Evolutionary conservation across 2,797 vertebrate species (phyloP), one percentile per base, ranked within the genome.

Genomic region (Florisuga fusca): DNA sequence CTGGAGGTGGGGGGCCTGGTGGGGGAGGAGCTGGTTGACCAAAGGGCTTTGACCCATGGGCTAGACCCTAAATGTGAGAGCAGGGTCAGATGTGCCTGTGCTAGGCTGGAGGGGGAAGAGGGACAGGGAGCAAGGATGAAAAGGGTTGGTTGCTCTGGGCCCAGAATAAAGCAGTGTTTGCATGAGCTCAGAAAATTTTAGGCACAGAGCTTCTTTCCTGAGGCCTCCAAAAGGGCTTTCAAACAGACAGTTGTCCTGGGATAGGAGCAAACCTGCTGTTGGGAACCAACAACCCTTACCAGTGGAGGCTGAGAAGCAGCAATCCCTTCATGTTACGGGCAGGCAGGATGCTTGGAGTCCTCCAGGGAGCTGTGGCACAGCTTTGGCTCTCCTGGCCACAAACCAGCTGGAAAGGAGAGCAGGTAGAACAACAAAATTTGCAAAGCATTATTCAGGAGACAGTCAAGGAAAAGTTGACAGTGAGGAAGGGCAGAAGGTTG

Each of bases 231-330:
- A 83, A 68, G 41, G 17, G 1, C 27, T 73, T 85, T 48, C 4
- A 3, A 16, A 62, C 33, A 9, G 9, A 33, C 12, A 55, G 66
- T 41, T 78, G 43, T 61, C 36, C 7, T 26, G 50, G 26, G n/a
- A 12, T 23, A 23, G 50, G 55, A 33, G 27, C 2, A 41, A 26
- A 51, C n/a, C 21, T 25, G 63, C 55, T 54, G n/a, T 20, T 72
- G 64, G 36, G 34, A 75, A 18, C 34, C 8, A 36, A 23, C 33
- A 86, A 22, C 36, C 27, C 45, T 58, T 69, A 89, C 25, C 48
- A 34, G 5, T 0, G 1, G 20, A 21, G 41, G 12, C 38, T 68
- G 57, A 62, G 81, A 15, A 67, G 19, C 23, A 66, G 8, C 0
- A 1, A 27, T 15, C 29, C 53, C 54, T 43, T 51, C 34, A n/a